Evolutionary conservation across 2,888 invertebrate species (phyloP), one percentile per base, ranked within the genome.

Genomic region (Ormia ochracea): DNA sequence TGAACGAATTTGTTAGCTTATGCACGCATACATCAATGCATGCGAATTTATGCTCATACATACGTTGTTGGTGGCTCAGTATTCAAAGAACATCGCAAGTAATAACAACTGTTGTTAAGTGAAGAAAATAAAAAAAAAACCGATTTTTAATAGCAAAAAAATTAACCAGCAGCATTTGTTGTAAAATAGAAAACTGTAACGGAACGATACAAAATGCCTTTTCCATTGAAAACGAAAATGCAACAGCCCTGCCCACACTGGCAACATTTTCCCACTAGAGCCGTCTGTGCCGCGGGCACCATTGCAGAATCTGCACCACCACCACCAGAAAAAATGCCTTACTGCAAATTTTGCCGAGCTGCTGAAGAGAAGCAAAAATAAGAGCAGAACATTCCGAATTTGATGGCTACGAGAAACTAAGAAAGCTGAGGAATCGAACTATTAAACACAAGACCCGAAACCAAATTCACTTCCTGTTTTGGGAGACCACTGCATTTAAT

Each of bases 211-310:
- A 82, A 69, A 21, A 85, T 85, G 88, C 88, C 88, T 66, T 89
- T 89, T 69, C 89, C 89, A 70, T 86, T 86, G 45, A 84, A 86
- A 84, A 86, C 86, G 26, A 86, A 88, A 59, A 85, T 84, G 76
- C 88, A 88, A 82, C 87, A 88, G 89, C 89, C 89, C 4, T 89
- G 89, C 50, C 89, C 87, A 17, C 89, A 89, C 69, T 89, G 89
- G 89, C 85, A 86, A 59, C 89, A 88, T 61, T 89, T 89, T 75
- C 89, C 89, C 10, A 85, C 89, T 26, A 85, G 84, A 21, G 31
- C 76, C 17, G 45, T 69, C 5, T 59, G 23, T 6, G 7, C 70
- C 9, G 33, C 52, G 21, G 76, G 68, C 26, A 19, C 50, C 6
- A 48, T 70, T 14, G 43, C 80, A 4, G 78, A 54, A 45, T 59